These are phyloP conservation scores for Acanthurus lineatus DNA, from an alignment of 2,797 vertebrate genomes.

Conservation along the genomic window DNA sequence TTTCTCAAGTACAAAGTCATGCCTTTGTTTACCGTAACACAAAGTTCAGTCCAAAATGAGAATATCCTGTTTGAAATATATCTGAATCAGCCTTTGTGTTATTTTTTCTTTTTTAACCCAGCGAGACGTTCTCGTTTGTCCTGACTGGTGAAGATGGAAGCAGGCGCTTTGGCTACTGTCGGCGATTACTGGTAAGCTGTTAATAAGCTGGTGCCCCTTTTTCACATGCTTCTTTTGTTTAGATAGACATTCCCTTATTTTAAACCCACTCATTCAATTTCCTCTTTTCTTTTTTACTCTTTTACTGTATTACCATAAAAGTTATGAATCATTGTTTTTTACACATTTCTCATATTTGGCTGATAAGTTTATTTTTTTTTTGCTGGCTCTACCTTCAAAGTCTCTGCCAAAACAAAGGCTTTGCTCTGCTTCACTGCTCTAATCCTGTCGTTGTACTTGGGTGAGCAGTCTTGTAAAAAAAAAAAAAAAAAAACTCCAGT, in stretches of 20 bases:
- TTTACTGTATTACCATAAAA: not conserved
- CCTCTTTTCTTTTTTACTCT: not conserved
- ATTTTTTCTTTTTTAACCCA: constrained; percentile 61
- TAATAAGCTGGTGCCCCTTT: not conserved
- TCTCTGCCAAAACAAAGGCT: constrained; percentile 39
- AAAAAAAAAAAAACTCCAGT: too few relatives aligned
- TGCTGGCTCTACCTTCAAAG: constrained; percentile 16
- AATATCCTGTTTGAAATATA: constrained; percentile 32
- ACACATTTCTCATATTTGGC: not conserved
- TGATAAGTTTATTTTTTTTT: not conserved
- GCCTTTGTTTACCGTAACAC: constrained; percentile 26
- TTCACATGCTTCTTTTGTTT: constrained; percentile 4
- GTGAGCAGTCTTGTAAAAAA: constrained; percentile 57
- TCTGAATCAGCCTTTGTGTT: not conserved
- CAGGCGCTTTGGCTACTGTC: constrained; percentile 96
- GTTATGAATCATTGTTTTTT: not conserved
- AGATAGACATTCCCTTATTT: not conserved
- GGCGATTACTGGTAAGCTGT: constrained; percentile 91
- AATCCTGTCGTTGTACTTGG: constrained; percentile 38
- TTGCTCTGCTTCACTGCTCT: constrained; percentile 48
- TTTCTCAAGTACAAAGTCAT: constrained; percentile 41
- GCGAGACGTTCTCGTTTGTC: constrained; percentile 99
- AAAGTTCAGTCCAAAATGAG: not conserved
- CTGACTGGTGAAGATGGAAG: constrained; percentile 98
- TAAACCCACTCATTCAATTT: not conserved